Percentiles rank a stretch among this genome's conserved stretches.
Conservation (phyloP, 2,113 vertebrate genomes). For the Bolborhynchus lineola region DNA sequence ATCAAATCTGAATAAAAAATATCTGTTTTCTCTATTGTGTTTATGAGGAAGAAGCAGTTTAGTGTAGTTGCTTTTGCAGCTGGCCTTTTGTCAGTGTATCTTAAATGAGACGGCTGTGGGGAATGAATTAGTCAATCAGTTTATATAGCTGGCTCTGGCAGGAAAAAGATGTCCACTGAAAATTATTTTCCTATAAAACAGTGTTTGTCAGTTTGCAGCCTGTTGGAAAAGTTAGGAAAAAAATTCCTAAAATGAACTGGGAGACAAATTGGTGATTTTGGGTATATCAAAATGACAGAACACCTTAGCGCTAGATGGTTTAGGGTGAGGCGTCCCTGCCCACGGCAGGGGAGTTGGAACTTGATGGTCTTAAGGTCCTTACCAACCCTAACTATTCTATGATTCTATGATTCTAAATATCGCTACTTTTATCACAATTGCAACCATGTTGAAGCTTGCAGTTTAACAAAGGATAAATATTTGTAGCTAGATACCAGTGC, state of each 20-base stretch:
- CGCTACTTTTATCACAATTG: neutral
- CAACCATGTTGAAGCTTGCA: neutral
- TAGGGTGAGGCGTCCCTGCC: no score
- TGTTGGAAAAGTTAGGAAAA: neutral
- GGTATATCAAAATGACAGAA: neutral
- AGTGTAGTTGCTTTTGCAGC: neutral
- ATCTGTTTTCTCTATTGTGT: neutral
- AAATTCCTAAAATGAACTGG: neutral
- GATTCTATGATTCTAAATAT: neutral
- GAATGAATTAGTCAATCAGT: neutral
- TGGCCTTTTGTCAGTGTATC: conserved; percentile 4
- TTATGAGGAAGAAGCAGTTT: neutral
- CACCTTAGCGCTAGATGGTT: neutral
- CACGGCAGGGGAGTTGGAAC: no score
- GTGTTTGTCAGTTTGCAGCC: neutral
- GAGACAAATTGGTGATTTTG: neutral
- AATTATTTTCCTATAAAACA: neutral
- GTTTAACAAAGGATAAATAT: neutral
- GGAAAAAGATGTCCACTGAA: neutral
- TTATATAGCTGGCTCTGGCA: neutral
- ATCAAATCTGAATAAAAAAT: neutral
- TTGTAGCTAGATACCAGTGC: neutral
- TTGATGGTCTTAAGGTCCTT: no score
- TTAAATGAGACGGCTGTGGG: neutral
- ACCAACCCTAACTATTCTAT: no score